Percentiles rank a stretch among this genome's conserved stretches.
Evolutionary conservation across 2,113 vertebrate species (phyloP).

Genomic region (Bostrychus sinensis): DNA sequence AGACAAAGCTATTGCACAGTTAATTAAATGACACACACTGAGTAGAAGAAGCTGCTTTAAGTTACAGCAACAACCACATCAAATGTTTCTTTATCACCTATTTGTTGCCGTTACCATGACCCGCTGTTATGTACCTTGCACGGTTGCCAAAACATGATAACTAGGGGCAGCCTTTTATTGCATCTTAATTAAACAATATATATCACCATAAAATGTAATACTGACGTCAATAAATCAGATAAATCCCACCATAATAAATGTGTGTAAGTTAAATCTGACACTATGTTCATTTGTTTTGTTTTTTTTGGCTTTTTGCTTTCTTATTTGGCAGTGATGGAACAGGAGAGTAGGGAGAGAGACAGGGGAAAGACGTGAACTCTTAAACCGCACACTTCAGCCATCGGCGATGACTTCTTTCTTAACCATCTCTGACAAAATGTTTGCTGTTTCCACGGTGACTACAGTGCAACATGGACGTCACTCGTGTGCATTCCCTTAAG

Average conservation of each 20-base stretch:
- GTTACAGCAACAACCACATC: neutral
- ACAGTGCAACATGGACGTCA: constrained; percentile 21
- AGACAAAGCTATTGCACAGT: neutral
- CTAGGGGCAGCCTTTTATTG: constrained; percentile 15
- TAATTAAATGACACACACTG: neutral
- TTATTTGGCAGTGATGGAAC: no score
- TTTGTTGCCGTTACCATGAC: constrained; percentile 31
- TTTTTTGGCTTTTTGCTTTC: no score
- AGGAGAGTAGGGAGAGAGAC: no score
- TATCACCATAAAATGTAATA: no score
- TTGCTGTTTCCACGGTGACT: constrained; percentile 35
- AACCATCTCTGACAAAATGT: constrained; percentile 48
- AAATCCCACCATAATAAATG: neutral
- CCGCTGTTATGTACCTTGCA: constrained; percentile 3
- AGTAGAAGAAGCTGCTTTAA: neutral
- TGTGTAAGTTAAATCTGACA: neutral
- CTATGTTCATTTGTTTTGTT: no score
- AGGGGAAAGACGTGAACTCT: no score
- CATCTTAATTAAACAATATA: constrained; percentile 15
- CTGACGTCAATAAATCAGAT: neutral
- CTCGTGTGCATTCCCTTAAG: constrained; percentile 18
- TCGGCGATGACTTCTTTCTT: constrained; percentile 37
- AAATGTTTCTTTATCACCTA: constrained; percentile 6
- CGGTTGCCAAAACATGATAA: constrained; percentile 41
- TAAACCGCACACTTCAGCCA: constrained; percentile 28